These are phyloP conservation scores for Drosophila quinaria DNA, from an alignment of 2,888 invertebrate genomes.

Conservation along the genomic window DNA sequence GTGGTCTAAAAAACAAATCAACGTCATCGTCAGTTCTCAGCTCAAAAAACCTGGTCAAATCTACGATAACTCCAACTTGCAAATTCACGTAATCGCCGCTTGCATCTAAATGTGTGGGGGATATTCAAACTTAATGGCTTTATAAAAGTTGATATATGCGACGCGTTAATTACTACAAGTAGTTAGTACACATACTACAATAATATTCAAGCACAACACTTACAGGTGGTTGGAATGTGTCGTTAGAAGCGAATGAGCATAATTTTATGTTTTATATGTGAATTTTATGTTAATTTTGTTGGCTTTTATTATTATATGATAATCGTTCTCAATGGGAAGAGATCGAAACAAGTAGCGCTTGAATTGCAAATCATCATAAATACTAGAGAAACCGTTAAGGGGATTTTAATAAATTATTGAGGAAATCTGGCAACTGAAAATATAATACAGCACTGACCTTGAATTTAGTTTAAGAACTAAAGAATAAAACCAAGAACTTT, in stretches of 20 bases:
- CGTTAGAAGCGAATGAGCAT: slow-evolving; percentile 18
- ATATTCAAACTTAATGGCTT: slow-evolving; percentile 26
- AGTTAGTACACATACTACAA: slow-evolving; percentile 9
- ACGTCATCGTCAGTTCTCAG: slow-evolving; percentile 1
- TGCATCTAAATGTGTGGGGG: slow-evolving; percentile 1
- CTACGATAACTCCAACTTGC: slow-evolving; percentile 3
- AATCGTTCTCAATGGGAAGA: slow-evolving; percentile 20
- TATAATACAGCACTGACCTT: slow-evolving; percentile 4
- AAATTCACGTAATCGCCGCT: slow-evolving; percentile 19
- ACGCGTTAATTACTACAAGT: slow-evolving; percentile 20
- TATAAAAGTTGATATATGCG: slow-evolving; percentile 23
- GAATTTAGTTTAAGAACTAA: not conserved
- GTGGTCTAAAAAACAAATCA: too few relatives aligned
- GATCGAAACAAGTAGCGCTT: too few relatives aligned
- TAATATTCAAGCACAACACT: slow-evolving; percentile 18
- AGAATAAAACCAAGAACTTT: not conserved
- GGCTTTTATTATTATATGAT: slow-evolving; percentile 22
- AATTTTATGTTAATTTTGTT: slow-evolving; percentile 31
- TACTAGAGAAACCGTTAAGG: slow-evolving; percentile 15
- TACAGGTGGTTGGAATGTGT: slow-evolving; percentile 22
- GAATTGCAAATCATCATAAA: not conserved
- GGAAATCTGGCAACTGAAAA: slow-evolving; percentile 1
- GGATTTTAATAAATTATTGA: not conserved
- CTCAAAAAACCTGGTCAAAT: slow-evolving; percentile 9
- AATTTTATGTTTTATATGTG: slow-evolving; percentile 20